A percentile compares a stretch with the other conserved stretches of the same genome.
These are phyloP conservation scores for Sturnira hondurensis DNA, from an alignment of 2,113 vertebrate genomes.

Conservation along the genomic window DNA sequence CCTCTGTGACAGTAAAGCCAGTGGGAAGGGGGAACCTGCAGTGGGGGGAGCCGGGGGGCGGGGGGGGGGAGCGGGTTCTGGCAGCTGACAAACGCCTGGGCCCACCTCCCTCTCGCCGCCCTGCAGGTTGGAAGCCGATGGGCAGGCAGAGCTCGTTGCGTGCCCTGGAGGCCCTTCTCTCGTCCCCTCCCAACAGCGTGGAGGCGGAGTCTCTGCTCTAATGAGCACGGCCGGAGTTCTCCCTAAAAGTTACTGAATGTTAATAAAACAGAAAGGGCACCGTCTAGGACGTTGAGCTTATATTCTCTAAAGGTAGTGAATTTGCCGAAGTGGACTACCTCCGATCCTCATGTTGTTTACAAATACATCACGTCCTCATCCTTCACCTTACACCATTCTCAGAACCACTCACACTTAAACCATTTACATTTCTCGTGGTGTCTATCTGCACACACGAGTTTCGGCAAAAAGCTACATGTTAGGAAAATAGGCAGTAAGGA, in stretches of 20 bases:
- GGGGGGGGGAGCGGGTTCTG: too few species aligned
- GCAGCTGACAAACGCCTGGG: neutral
- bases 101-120: fast-evolving
- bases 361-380: neutral
- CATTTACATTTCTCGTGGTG: neutral
- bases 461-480: neutral
- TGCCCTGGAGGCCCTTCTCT: neutral
- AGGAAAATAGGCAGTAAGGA: neutral
- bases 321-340: neutral
- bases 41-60: neutral
- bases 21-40: neutral
- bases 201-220: neutral
- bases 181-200: neutral
- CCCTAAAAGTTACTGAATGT: neutral
- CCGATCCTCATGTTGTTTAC: neutral
- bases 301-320: neutral
- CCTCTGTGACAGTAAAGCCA: neutral
- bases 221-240: neutral
- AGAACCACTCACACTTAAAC: neutral
- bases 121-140: too few species aligned
- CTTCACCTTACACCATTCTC: neutral
- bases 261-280: neutral
- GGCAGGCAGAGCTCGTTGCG: neutral
- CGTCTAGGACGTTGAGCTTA: neutral
- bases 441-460: neutral